Conservation (phyloP, 1,140 invertebrate species). For the Drosophila pallidifrons region DNA sequence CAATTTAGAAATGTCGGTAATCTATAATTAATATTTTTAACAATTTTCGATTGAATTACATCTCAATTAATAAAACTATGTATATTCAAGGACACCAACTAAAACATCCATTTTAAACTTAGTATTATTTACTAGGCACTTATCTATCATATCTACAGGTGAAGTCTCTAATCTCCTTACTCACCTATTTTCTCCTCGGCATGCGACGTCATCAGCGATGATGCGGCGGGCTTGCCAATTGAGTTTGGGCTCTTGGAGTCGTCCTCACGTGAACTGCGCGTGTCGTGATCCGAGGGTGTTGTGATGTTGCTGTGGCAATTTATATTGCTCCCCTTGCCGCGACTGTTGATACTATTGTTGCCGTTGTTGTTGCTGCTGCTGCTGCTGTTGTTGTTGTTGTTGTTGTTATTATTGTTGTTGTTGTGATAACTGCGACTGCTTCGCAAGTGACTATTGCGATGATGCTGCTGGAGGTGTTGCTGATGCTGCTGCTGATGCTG, state of each 20-base stretch:
- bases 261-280: conserved; percentile 80
- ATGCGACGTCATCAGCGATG: conserved; percentile 30
- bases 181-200: conserved; percentile 82
- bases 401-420: conserved; percentile 71
- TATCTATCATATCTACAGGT: background rate
- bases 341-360: conserved; percentile 54
- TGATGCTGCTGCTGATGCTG: conserved; percentile 64
- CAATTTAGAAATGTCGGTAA: too few relatives aligned
- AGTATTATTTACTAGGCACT: too few relatives aligned
- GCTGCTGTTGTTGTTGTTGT: conserved; percentile 57
- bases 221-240: conserved; percentile 64
- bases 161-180: background rate
- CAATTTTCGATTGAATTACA: too few relatives aligned
- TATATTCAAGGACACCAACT: too few relatives aligned
- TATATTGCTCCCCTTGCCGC: conserved; percentile 29
- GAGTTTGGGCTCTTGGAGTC: conserved; percentile 83
- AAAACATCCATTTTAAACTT: too few relatives aligned
- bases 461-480: conserved; percentile 34
- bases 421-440: conserved; percentile 69
- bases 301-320: conserved; percentile 64
- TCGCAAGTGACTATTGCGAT: conserved; percentile 50
- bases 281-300: conserved; percentile 81
- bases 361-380: conserved; percentile 48
- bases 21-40: too few relatives aligned
- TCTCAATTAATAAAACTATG: too few relatives aligned